phyloP scores from a whole-genome alignment of 2,113 vertebrate genomes.

The Nettapus auritus region DNA sequence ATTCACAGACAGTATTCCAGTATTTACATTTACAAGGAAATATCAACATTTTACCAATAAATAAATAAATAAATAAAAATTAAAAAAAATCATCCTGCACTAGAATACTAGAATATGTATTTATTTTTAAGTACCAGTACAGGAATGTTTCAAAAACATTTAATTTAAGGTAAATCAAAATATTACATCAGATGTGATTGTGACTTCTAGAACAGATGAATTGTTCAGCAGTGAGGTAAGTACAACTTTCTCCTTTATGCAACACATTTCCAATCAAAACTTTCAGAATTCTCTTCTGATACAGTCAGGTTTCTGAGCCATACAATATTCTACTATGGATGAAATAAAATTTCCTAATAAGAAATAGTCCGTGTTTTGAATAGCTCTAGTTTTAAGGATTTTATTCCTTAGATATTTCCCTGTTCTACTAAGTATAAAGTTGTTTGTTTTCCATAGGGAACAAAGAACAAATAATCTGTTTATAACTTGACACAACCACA shows the following conservation, averaged over 20 bases:
- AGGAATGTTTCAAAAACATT: neutral
- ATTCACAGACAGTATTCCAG: neutral
- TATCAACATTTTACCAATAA: neutral
- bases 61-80: neutral
- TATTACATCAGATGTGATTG: neutral
- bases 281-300: neutral
- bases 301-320: neutral
- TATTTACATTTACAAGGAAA: neutral
- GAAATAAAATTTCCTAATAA: neutral
- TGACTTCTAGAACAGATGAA: neutral
- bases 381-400: neutral
- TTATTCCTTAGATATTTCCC: neutral
- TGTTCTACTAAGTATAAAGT: neutral
- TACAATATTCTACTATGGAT: neutral
- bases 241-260: neutral
- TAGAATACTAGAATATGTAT: neutral
- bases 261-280: neutral
- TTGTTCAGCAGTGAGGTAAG: neutral
- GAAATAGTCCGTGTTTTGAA: neutral
- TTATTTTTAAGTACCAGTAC: neutral
- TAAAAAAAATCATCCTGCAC: neutral
- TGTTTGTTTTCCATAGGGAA: neutral
- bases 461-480: neutral
- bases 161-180: neutral
- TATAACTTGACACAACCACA: neutral